Conservation (phyloP, 1,140 invertebrate species). For the Drosophila sproati region DNA sequence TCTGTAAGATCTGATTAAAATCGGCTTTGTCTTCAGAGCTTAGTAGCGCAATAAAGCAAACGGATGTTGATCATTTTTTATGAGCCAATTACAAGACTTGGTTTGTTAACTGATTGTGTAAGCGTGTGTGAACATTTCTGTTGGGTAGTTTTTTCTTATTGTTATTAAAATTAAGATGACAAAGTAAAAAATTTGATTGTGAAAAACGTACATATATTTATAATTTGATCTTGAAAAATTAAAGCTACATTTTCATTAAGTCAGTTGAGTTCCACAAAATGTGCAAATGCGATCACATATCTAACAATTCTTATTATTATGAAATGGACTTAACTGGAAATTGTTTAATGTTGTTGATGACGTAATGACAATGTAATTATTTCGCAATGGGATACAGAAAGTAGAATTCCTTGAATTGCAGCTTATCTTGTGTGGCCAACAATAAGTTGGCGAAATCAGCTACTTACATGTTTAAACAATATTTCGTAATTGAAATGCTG, state of each 20-base stretch:
- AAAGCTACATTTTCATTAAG: too few relatives aligned
- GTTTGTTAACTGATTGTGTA: neutral
- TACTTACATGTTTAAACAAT: slow-evolving; percentile 80
- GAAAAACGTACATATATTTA: too few relatives aligned
- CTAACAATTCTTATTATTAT: neutral
- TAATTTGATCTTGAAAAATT: too few relatives aligned
- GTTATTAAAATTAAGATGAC: too few relatives aligned
- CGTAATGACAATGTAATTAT: slow-evolving; percentile 42
- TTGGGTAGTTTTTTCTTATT: too few relatives aligned
- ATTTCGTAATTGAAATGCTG: slow-evolving; percentile 80
- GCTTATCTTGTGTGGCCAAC: slow-evolving; percentile 28
- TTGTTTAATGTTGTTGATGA: slow-evolving; percentile 12
- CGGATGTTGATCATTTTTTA: slow-evolving; percentile 21
- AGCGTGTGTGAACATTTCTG: neutral
- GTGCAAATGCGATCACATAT: too few relatives aligned
- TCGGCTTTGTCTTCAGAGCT: neutral
- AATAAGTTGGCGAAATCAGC: slow-evolving; percentile 40
- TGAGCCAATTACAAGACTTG: neutral
- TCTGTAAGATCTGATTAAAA: slow-evolving; percentile 20
- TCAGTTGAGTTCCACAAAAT: too few relatives aligned
- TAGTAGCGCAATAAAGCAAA: slow-evolving; percentile 9
- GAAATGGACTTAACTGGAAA: neutral
- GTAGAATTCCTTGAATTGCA: neutral
- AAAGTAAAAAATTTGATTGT: too few relatives aligned
- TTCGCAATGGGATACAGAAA: slow-evolving; percentile 3